phyloP scores from a whole-genome alignment of 1,140 invertebrate species.

The Ectropis grisescens region DNA sequence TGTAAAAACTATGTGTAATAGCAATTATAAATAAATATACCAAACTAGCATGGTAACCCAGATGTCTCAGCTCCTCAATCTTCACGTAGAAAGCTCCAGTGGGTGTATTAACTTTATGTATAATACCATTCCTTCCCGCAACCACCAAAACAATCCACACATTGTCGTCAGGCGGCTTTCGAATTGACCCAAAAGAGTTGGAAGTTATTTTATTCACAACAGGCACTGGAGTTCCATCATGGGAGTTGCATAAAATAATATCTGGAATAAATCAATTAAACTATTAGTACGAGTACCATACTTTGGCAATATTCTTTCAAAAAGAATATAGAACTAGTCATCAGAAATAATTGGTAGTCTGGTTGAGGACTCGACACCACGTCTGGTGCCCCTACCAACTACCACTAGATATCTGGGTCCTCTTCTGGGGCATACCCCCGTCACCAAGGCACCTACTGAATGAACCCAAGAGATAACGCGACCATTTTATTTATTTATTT shows the following conservation, averaged over 20 bases:
- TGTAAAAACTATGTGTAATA: too few species aligned
- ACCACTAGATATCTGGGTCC: too few species aligned
- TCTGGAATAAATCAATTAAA: slow-evolving; percentile 47
- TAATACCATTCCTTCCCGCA: slow-evolving; percentile 47
- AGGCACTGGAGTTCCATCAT: slow-evolving; percentile 37
- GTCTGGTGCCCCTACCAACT: too few species aligned
- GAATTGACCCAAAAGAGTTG: slow-evolving; percentile 49
- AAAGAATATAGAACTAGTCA: too few species aligned
- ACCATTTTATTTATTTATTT: slow-evolving; percentile 1
- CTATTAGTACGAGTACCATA: too few species aligned
- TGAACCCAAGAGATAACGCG: too few species aligned
- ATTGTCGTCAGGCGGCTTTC: slow-evolving; percentile 47
- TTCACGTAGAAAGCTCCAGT: slow-evolving; percentile 64
- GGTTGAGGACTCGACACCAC: too few species aligned
- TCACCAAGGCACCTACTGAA: too few species aligned
- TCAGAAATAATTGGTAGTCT: too few species aligned
- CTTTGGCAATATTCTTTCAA: too few species aligned
- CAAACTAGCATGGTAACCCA: slow-evolving; percentile 71
- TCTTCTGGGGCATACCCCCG: too few species aligned
- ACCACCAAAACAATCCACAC: slow-evolving; percentile 68
- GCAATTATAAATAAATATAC: too few species aligned
- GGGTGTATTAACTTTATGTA: slow-evolving; percentile 35
- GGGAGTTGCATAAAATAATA: slow-evolving; percentile 69
- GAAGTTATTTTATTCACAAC: slow-evolving; percentile 34
- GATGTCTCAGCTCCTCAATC: slow-evolving; percentile 65